phyloP scores from a whole-genome alignment of 2,113 vertebrate genomes.

The Smithornis capensis region DNA sequence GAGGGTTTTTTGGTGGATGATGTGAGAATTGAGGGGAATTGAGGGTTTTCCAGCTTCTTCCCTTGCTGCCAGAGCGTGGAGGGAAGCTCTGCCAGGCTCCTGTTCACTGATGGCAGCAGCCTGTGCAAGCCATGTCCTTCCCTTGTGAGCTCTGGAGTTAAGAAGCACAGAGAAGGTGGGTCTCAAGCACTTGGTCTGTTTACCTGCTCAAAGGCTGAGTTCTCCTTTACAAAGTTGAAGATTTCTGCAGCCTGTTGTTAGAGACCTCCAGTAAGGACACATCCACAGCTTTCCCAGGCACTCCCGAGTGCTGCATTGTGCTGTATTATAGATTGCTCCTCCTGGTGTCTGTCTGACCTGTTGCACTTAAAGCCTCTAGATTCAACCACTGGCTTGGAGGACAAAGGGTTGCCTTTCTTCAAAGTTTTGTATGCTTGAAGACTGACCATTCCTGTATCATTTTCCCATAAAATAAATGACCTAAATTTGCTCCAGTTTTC shows the following conservation, averaged over 20 bases:
- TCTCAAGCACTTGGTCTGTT: not conserved
- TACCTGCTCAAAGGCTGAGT: not conserved
- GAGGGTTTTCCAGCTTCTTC: not conserved
- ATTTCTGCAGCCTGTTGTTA: not conserved
- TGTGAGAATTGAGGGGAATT: not conserved
- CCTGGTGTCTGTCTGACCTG: not conserved
- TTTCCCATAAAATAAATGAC: not conserved
- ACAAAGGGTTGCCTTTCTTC: not conserved
- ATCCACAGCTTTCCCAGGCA: not conserved
- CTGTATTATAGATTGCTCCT: not conserved
- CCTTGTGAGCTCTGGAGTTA: not conserved
- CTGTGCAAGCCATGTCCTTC: not conserved
- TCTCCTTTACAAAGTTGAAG: not conserved
- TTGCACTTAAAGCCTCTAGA: not conserved
- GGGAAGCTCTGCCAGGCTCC: not conserved
- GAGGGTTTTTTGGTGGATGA: not conserved
- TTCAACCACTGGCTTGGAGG: not conserved
- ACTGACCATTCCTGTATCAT: not conserved
- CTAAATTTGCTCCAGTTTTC: not conserved
- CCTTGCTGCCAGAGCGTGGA: rapidly evolving
- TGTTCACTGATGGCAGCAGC: not conserved
- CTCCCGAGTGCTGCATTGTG: not conserved
- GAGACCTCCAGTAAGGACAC: not conserved
- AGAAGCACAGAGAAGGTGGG: not conserved
- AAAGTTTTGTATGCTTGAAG: not conserved